Conservation (phyloP, 1,140 invertebrate genomes). For the Drosophila erecta region DNA sequence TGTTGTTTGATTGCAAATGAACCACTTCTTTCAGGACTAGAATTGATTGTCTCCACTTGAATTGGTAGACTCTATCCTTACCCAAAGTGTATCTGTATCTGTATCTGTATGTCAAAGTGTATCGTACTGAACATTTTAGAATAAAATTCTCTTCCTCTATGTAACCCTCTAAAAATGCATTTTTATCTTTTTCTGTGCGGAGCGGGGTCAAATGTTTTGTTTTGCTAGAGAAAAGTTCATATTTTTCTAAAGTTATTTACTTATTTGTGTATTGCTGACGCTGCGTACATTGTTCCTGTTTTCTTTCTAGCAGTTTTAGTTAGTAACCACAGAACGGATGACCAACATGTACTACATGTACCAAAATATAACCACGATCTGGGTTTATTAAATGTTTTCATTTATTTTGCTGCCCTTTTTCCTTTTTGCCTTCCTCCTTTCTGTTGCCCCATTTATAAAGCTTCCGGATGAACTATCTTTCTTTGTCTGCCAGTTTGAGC, state of each 20-base stretch:
- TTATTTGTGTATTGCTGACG: background rate
- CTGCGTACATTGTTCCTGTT: conserved; percentile 9
- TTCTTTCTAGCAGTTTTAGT: conserved; percentile 18
- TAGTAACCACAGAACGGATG: conserved; percentile 27
- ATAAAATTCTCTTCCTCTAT: no score
- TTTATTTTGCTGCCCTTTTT: background rate
- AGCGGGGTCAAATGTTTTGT: background rate
- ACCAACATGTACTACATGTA: conserved; percentile 1
- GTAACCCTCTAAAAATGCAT: no score
- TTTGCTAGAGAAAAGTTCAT: background rate
- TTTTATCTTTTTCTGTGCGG: background rate
- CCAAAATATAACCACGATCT: conserved; percentile 12
- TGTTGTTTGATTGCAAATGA: conserved; percentile 28
- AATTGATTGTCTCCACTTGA: conserved; percentile 8
- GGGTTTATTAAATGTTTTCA: conserved; percentile 6
- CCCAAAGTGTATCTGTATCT: no score
- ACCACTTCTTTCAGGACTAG: conserved; percentile 2
- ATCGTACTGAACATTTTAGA: no score
- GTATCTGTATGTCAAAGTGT: no score
- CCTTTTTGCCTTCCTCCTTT: background rate
- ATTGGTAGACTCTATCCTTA: background rate
- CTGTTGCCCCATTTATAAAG: conserved; percentile 1
- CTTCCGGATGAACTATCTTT: conserved; percentile 5
- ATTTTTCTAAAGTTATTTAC: background rate
- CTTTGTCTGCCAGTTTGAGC: conserved; percentile 1